Conservation (phyloP, 2,797 vertebrate genomes). For the Pyrocephalus nanus region DNA sequence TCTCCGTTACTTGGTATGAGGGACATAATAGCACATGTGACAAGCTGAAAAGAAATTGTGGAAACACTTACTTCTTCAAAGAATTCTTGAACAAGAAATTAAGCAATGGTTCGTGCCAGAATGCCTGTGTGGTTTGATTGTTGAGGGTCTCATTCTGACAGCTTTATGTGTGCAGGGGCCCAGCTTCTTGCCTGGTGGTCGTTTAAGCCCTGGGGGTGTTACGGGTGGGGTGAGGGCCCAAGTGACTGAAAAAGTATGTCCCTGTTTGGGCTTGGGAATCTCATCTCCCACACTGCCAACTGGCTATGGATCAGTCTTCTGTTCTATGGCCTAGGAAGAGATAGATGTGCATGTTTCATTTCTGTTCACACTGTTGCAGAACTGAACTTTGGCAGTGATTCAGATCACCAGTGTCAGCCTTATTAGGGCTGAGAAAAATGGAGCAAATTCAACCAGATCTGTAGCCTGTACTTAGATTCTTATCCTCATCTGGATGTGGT, state of each 20-base stretch:
- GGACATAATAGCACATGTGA: not conserved
- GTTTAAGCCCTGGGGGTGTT: not conserved
- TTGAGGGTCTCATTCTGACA: conserved; percentile 12
- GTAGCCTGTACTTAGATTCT: not conserved
- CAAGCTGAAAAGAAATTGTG: conserved; percentile 50
- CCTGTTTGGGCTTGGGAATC: not conserved
- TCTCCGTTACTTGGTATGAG: not conserved
- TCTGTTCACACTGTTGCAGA: not conserved
- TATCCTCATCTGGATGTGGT: conserved; percentile 12
- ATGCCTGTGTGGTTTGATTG: conserved; percentile 8
- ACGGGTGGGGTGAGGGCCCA: not conserved
- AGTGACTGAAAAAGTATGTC: not conserved
- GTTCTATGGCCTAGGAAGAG: not conserved
- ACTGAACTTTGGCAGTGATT: not conserved
- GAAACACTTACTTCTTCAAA: conserved; percentile 56
- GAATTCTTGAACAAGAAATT: conserved; percentile 32
- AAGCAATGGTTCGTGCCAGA: not conserved
- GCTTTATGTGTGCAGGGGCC: not conserved
- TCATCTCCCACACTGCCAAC: not conserved
- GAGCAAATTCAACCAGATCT: not conserved
- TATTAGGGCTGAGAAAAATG: not conserved
- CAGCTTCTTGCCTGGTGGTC: conserved; percentile 8
- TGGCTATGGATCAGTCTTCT: not conserved
- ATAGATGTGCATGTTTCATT: not conserved
- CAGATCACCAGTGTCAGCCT: not conserved